Percentiles rank a stretch among this genome's conserved stretches.
phyloP scores from a whole-genome alignment of 2,888 invertebrate species.

The Aleiodes alternator region DNA sequence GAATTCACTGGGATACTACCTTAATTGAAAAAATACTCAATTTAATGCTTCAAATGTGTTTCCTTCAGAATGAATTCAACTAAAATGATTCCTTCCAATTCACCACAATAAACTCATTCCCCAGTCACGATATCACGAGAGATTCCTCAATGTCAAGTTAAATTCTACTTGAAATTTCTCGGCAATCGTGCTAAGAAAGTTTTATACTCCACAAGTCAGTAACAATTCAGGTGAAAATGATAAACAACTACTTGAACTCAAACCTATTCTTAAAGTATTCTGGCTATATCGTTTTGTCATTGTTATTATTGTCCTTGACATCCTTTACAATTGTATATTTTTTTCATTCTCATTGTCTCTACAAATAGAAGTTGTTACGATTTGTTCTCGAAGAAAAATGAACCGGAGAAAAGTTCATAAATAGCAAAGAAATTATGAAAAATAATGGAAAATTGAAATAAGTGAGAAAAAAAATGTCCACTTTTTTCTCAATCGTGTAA shows the following conservation, averaged over 20 bases:
- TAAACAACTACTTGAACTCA: conserved; percentile 21
- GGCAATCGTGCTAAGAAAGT: conserved; percentile 7
- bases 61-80: too few relatives aligned
- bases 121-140: too few relatives aligned
- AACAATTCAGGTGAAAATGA: conserved; percentile 26
- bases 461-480: too few relatives aligned
- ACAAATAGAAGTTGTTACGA: too few relatives aligned
- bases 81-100: too few relatives aligned
- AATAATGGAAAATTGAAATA: too few relatives aligned
- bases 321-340: background rate
- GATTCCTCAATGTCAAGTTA: conserved; percentile 5
- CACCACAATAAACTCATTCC: background rate
- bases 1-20: too few relatives aligned
- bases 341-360: conserved; percentile 1
- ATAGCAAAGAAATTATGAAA: background rate
- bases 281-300: background rate
- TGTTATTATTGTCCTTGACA: conserved; percentile 23
- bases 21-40: too few relatives aligned
- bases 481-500: too few relatives aligned
- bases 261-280: background rate
- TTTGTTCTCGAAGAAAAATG: too few relatives aligned
- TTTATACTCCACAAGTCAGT: background rate
- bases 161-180: conserved; percentile 1
- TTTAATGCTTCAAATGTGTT: too few relatives aligned
- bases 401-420: too few relatives aligned